Base-by-base conservation (phyloP, 2,888 invertebrate species). In the Campoplex capitator region DNA sequence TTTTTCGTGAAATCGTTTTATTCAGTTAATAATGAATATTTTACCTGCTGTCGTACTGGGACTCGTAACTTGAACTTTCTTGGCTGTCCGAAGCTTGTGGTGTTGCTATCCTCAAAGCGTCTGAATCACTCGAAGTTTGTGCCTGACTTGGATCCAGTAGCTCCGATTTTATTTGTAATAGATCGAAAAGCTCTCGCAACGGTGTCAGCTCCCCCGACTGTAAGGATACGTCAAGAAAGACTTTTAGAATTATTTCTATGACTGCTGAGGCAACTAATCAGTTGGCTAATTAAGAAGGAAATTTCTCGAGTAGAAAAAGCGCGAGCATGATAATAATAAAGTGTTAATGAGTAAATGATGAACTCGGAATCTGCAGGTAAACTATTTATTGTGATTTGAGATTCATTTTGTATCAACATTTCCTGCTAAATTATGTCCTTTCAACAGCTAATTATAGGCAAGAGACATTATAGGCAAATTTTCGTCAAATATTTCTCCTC, bases 81-180 rank as follows among this genome's bases (percentile, higher is more conserved):
- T 94, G 94, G 84, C 93, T 93, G 84, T 94, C 94, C 62, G 94
- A 94, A 51, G 94, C 92, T 84, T 94, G 94, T 11, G 94, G 94
- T 76, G 94, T 94, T 48, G 93, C 92, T 92, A 93, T 92, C 91
- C 94, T 94, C 87, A 94, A 92, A n/a, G 92, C 91, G 48, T 94
- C 94, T 38, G 94, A 93, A 82, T 93, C 93, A 65, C 91, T 91
- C 71, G 94, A 93, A 83, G 92, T 92, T 81, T 93, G 94, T 82
- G 93, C 91, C 88, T 94, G 93, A 89, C 92, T 94, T 3, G 94
- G 93, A 88, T 94, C 94, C 90, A 93, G 95, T 42, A 95, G 91
- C 92, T 97, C 97, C 88, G 98, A 97, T 95, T 97, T 97, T 90
- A 98, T 98, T 95, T 98, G 97, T 91, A 98, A 95, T 91, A 98